Conservation (phyloP, 2,888 invertebrate species). For the Panorpa germanica region DNA sequence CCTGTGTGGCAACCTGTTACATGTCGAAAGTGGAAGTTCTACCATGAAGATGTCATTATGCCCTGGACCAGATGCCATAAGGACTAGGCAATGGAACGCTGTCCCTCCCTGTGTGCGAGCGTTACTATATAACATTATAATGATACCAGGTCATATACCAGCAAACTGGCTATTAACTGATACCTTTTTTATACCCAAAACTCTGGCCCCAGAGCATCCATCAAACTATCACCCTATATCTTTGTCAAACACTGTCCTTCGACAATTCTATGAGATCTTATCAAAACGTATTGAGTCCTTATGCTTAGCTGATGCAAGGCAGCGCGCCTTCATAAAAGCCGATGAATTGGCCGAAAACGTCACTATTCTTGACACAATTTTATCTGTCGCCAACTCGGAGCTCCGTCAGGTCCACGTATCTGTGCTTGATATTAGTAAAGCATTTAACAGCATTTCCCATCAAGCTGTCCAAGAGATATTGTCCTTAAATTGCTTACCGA, state of each 20-base stretch:
- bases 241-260: conserved; percentile 6
- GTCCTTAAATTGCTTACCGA: too few species aligned
- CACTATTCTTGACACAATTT: conserved; percentile 13
- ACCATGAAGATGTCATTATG: too few species aligned
- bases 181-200: too few species aligned
- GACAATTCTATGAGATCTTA: conserved; percentile 9
- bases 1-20: too few species aligned
- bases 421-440: conserved; percentile 15
- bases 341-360: conserved; percentile 16
- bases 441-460: conserved; percentile 13
- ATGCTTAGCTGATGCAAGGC: conserved; percentile 10
- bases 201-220: too few species aligned
- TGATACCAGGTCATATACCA: conserved; percentile 1
- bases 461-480: too few species aligned
- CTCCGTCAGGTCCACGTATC: too few species aligned
- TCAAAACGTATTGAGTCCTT: conserved; percentile 11
- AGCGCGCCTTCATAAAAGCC: conserved; percentile 15
- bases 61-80: conserved; percentile 12
- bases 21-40: too few species aligned
- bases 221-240: too few species aligned
- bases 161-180: too few species aligned
- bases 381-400: too few species aligned
- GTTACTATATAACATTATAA: too few species aligned
- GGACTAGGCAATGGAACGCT: conserved; percentile 2
- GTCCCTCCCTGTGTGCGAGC: conserved; percentile 4